Evolutionary conservation across 1,140 invertebrate genomes (phyloP), one percentile per base, ranked within the genome.

Genomic region (Phortica variegata): DNA sequence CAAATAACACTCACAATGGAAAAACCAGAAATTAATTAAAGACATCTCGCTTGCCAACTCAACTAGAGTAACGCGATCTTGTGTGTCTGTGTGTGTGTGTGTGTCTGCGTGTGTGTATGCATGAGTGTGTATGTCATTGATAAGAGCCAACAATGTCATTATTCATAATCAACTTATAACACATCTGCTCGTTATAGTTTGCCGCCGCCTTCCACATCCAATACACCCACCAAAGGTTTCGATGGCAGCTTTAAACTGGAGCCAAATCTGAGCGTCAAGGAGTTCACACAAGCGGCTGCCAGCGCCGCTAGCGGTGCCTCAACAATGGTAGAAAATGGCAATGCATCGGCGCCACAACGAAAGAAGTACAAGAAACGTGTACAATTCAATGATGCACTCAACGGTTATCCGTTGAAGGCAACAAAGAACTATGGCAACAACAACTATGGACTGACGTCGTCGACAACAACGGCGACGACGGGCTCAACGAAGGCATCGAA

Each of bases 161-260:
- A n/a, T n/a, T n/a, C n/a, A n/a, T n/a, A n/a, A n/a, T n/a, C n/a
- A n/a, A n/a, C n/a, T n/a, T n/a, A n/a, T n/a, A n/a, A n/a, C n/a
- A n/a, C n/a, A n/a, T 39, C 21, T 18, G 31, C 18, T 19, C 3
- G 19, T 42, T 38, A 1, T 33, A 73, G 70, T 31, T 38, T 76
- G 18, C 70, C 70, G 2, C 59, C 65, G 15, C 72, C 65, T 7
- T 65, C 71, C 16, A 58, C 61, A 20, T 63, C 66, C 21, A 56
- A 63, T 34, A 75, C 72, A 34, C 66, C 72, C 48, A 75, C 72
- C 20, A 75, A 75, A 52, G 58, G 65, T 19, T 75, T 75, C 48
- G 72, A 73, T 29, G 65, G 69, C 18, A 75, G 73, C 46, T 75
- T 75, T 40, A 75, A 75, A 54, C 54, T 75, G 51, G 72, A 75